phyloP scores from a whole-genome alignment of 2,888 invertebrate species.

The Noctua comes region DNA sequence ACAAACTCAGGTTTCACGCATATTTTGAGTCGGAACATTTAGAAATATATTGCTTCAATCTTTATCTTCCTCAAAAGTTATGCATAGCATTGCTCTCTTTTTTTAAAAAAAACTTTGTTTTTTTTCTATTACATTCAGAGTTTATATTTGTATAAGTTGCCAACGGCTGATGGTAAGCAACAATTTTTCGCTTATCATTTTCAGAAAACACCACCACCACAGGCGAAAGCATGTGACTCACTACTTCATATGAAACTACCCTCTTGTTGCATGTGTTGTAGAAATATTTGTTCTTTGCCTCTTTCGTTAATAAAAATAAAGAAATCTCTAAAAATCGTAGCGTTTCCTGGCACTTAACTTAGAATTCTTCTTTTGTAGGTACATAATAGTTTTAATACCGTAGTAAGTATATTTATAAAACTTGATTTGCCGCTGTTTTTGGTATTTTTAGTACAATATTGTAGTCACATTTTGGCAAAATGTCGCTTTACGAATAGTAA shows the following conservation, averaged over 20 bases:
- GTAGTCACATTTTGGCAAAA: background rate
- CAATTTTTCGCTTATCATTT: slow-evolving; percentile 78
- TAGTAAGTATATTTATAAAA: slow-evolving; percentile 50
- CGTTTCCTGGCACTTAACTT: slow-evolving; percentile 62
- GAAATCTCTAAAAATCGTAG: slow-evolving; percentile 40
- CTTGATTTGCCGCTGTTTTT: slow-evolving; percentile 47
- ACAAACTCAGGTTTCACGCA: background rate
- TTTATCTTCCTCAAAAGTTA: background rate
- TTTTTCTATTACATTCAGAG: background rate
- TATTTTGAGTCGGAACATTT: background rate
- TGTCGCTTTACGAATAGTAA: background rate
- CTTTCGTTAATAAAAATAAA: slow-evolving; percentile 52
- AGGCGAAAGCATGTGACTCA: slow-evolving; percentile 85
- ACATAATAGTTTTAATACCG: background rate
- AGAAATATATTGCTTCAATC: background rate
- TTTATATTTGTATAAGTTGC: background rate
- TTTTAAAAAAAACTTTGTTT: background rate
- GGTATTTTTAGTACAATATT: slow-evolving; percentile 33
- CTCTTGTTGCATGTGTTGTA: slow-evolving; percentile 61
- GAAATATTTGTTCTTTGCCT: slow-evolving; percentile 43
- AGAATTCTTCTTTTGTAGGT: slow-evolving; percentile 31
- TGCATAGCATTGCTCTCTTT: background rate
- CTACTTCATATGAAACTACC: slow-evolving; percentile 78
- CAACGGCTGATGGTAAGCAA: slow-evolving; percentile 73
- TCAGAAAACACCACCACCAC: slow-evolving; percentile 85